These are phyloP conservation scores for Galaxias olidus DNA, from an alignment of 2,797 vertebrate genomes.

Conservation along the genomic window DNA sequence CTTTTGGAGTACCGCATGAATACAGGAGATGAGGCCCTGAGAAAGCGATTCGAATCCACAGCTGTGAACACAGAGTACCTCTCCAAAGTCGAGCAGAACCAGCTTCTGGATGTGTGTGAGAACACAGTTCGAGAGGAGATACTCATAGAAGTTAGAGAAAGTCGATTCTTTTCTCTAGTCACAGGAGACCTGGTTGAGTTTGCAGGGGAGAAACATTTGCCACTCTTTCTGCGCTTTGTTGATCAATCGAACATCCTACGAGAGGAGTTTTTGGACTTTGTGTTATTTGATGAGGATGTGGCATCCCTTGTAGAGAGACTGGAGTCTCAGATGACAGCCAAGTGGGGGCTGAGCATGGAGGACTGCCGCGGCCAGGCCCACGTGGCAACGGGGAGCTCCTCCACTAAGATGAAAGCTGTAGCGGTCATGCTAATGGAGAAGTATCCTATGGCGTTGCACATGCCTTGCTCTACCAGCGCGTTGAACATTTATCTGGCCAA, in stretches of 20 bases:
- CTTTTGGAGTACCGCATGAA: conserved; percentile 89
- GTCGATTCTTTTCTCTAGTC: conserved; percentile 90
- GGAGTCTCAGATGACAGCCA: conserved; percentile 84
- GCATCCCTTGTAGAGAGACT: conserved; percentile 83
- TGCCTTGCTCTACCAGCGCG: conserved; percentile 85
- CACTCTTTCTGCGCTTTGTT: conserved; percentile 88
- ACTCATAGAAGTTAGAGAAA: conserved; percentile 88
- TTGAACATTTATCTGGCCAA: conserved; percentile 92
- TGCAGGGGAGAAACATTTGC: conserved; percentile 81
- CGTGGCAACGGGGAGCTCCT: conserved; percentile 84
- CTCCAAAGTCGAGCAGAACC: conserved; percentile 80
- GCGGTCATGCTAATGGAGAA: conserved; percentile 86
- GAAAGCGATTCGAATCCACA: conserved; percentile 83
- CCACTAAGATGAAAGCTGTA: conserved; percentile 91
- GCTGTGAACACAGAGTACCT: conserved; percentile 89
- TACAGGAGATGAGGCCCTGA: conserved; percentile 85
- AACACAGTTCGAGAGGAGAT: conserved; percentile 89
- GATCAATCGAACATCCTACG: conserved; percentile 86
- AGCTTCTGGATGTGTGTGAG: conserved; percentile 91
- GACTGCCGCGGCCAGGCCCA: conserved; percentile 94
- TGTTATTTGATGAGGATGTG: conserved; percentile 80
- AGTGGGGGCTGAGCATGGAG: conserved; percentile 94
- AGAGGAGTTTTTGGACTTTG: conserved; percentile 93
- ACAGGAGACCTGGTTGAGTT: conserved; percentile 88
- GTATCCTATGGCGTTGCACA: conserved; percentile 87